Base-by-base conservation (phyloP, 2,113 vertebrate genomes). In the Caranx melampygus region DNA sequence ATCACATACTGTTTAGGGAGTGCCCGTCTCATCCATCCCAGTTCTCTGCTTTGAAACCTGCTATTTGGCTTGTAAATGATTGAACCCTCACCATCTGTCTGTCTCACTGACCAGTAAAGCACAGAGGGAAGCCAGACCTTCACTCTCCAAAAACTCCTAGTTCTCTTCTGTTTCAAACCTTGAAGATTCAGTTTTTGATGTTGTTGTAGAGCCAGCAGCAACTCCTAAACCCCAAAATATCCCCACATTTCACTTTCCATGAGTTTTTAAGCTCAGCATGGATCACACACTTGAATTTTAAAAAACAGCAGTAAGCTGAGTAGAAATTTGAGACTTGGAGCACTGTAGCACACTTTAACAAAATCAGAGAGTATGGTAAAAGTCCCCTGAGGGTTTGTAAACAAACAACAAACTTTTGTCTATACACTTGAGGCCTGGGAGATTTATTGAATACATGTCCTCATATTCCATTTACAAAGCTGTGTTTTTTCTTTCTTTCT, bases 41-140 rank as follows among this genome's bases (percentile, higher is more conserved):
- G 44, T 31, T 52, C 45, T 72, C 21, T 54, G 55, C 67, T 83
- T 80, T 65, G 64, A 80, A 76, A 26, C 21, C n/a, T 62, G 33
- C 6, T 81, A 20, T 74, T 75, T 61, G 54, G 3, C 59, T 59
- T 69, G 61, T 86, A 64, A 82, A 87, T 78, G 67, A 85, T 85
- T 81, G 72, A 78, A 75, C 59, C 66, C 1, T 69, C 37, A 54
- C 80, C 85, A 72, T 78, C 75, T 84, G 75, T 79, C 52, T 44
- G 6, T 72, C 51, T 81, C 26, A 65, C 47, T 40, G 51, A 73
- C 69, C 57, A 60, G 20, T 64, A 44, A 69, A 33, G 64, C 12
- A 49, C 4, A 72, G 45, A 61, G 44, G 9, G 12, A 20, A 20
- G n/a, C 8, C 13, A 69, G 26, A 72, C 37, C 37, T 59, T 13